These are phyloP conservation scores for Pseudococcus jackbeardsleyi DNA, from an alignment of 2,888 invertebrate species.

Conservation along the genomic window DNA sequence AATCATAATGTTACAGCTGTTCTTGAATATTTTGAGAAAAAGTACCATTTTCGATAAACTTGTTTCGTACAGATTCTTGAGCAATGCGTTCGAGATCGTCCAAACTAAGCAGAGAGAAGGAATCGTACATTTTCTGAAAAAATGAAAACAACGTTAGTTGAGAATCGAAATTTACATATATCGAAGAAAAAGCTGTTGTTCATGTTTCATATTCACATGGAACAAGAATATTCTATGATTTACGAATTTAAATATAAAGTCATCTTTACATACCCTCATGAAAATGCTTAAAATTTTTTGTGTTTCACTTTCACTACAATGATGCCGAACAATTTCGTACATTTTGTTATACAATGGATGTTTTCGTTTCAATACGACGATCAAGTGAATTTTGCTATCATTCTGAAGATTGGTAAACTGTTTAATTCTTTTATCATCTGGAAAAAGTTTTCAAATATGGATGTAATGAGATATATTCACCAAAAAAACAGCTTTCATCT, in stretches of 20 bases:
- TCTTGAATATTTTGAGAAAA: not conserved
- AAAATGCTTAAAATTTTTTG: slow-evolving; percentile 57
- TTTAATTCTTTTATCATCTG: slow-evolving; percentile 35
- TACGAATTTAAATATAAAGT: not conserved
- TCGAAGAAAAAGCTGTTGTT: no score
- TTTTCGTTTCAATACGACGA: slow-evolving; percentile 36
- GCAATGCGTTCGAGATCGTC: slow-evolving; percentile 60
- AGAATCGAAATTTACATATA: not conserved
- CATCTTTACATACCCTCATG: slow-evolving; percentile 51
- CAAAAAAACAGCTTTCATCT: no score
- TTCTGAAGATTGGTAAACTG: not conserved
- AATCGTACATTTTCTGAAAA: slow-evolving; percentile 58
- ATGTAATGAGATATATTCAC: not conserved
- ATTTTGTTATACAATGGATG: slow-evolving; percentile 52
- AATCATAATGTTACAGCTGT: not conserved
- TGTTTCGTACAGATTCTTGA: not conserved
- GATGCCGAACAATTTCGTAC: slow-evolving; percentile 57
- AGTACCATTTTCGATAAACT: not conserved
- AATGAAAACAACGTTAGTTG: not conserved
- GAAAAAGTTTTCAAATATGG: not conserved
- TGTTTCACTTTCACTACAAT: slow-evolving; percentile 53
- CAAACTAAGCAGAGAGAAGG: slow-evolving; percentile 38
- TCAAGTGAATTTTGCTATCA: slow-evolving; percentile 57
- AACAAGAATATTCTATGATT: not conserved
- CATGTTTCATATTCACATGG: not conserved